Percentiles rank a stretch among this genome's conserved stretches.
phyloP scores from a whole-genome alignment of 2,113 vertebrate species.

The Erinaceus europaeus region DNA sequence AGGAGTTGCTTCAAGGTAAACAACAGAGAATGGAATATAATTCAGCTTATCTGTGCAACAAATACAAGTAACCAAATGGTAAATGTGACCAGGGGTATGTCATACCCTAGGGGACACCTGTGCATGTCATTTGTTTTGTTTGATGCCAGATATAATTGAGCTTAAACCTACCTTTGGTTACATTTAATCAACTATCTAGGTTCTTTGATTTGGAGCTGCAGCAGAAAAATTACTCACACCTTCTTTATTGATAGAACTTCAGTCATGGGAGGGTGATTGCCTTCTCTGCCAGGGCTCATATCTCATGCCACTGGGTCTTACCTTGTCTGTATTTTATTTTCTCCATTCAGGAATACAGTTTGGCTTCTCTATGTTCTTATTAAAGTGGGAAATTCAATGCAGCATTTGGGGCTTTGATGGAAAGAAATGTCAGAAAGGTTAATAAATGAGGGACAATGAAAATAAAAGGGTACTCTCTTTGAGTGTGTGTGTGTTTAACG shows the following conservation, averaged over 20 bases:
- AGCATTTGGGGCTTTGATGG: neutral
- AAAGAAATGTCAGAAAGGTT: slow-evolving; percentile 6
- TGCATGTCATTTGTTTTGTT: neutral
- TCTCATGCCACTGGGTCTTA: neutral
- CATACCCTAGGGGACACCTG: neutral
- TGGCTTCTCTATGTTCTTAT: neutral
- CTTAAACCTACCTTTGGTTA: neutral
- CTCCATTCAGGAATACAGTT: neutral
- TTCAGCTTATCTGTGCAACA: neutral
- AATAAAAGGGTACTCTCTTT: neutral
- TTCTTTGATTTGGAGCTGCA: neutral
- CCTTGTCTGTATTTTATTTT: neutral
- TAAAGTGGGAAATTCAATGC: neutral
- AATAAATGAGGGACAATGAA: neutral
- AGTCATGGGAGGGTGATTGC: neutral
- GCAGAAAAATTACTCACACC: neutral
- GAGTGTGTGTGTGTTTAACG: too few relatives aligned
- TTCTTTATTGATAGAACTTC: neutral
- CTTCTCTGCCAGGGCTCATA: neutral
- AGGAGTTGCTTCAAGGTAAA: neutral
- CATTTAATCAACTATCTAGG: neutral
- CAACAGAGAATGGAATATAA: neutral
- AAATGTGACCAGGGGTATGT: neutral
- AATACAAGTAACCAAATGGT: neutral
- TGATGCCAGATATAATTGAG: neutral